Evolutionary conservation across 1,140 invertebrate species (phyloP), one percentile per base, ranked within the genome.

Genomic region (Hypsibius dujardini): DNA sequence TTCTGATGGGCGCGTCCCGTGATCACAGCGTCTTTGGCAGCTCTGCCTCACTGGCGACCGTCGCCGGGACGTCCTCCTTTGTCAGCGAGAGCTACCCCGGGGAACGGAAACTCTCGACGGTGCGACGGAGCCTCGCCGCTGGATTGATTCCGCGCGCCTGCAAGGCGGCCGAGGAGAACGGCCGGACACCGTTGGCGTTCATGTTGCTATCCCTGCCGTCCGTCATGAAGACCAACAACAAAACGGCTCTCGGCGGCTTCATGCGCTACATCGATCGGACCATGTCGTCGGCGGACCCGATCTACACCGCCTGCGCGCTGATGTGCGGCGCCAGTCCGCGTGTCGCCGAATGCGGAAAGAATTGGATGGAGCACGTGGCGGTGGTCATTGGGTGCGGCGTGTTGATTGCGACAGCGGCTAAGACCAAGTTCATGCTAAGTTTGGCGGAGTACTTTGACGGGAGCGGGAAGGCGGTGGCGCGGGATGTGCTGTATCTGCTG

Each of bases 171-270:
- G 62, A 67, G 42, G 62, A 67, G 45, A 3, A 14, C 12, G 62
- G 62, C 12, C 7, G 62, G 42, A 67, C 62, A 14, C 62, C 62
- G 7, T 42, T 67, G 42, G 62, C 62, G 7, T 67, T 67, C 42
- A 67, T 67, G 62, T 42, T 67, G 7, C 42, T 67, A 42, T 67
- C 62, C 42, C 42, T 67, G 62, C 62, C 62, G 62, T 67, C 62
- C 62, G 62, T 67, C 7, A 42, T 67, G 12, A 67, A 67, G 42
- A 67, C 62, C 7, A 67, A 67, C 42, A 67, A 67, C 42, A 67
- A 7, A 7, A 42, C 3, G 7, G 62, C 62, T 42, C 42, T 67
- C 12, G 62, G 7, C 3, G 62, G 62, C 3, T 67, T 67, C 42
- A 14, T 67, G 62, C 62, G 62, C 3, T 67, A 67, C 42, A 67